Percentiles rank a stretch among this genome's conserved stretches.
Evolutionary conservation across 2,113 vertebrate genomes (phyloP).

Genomic region (Athene cunicularia): DNA sequence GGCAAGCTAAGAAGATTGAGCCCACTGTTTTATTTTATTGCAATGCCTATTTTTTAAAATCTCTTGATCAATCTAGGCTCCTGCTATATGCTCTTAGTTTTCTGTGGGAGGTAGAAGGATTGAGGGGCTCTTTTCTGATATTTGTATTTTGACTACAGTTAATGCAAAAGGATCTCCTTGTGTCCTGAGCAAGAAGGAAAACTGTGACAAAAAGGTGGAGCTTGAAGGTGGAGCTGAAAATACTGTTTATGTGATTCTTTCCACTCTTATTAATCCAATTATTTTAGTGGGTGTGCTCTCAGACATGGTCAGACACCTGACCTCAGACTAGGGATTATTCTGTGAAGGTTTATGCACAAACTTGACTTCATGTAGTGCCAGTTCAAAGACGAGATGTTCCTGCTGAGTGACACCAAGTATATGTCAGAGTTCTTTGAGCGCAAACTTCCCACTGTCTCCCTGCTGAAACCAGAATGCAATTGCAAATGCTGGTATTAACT

Average conservation of each 20-base stretch:
- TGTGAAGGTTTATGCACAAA: not conserved
- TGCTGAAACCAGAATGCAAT: not conserved
- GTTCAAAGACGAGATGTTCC: not conserved
- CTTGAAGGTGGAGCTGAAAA: not conserved
- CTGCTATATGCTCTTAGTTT: not conserved
- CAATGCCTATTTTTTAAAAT: not conserved
- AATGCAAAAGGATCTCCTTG: not conserved
- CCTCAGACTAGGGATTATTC: not conserved
- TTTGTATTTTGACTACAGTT: not conserved
- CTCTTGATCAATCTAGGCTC: not conserved
- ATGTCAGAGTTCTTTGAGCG: not conserved
- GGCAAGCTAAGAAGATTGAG: not conserved
- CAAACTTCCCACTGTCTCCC: not conserved
- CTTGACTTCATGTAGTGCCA: not conserved
- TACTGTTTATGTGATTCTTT: not conserved
- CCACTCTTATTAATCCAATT: not conserved
- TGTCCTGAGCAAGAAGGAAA: not conserved
- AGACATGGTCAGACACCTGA: not conserved
- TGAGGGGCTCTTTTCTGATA: not conserved
- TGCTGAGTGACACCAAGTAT: not conserved
- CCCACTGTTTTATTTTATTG: not conserved
- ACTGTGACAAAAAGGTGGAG: not conserved
- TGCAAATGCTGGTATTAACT: not conserved
- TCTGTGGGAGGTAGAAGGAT: not conserved
- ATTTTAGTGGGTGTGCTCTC: not conserved